phyloP scores from a whole-genome alignment of 2,113 vertebrate genomes.

The Nerophis lumbriciformis region DNA sequence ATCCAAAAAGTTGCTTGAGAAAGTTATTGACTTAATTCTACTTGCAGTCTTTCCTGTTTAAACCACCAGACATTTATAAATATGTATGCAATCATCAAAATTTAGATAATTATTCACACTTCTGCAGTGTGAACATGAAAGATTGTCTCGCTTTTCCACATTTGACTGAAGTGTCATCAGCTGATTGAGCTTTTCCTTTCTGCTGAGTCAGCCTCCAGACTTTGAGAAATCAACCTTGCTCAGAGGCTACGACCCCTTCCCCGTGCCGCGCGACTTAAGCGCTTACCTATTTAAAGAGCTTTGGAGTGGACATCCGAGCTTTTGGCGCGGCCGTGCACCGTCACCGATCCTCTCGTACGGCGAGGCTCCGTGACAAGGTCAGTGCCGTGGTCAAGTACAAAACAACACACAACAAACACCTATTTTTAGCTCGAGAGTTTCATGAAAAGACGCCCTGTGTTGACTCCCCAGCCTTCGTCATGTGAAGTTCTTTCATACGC shows the following conservation, averaged over 20 bases:
- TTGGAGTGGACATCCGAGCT: slow-evolving; percentile 55
- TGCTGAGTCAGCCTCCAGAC: slow-evolving; percentile 52
- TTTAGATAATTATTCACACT: slow-evolving; percentile 1
- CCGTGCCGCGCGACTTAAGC: slow-evolving; percentile 49
- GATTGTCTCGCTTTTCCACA: too few relatives aligned
- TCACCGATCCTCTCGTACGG: slow-evolving; percentile 62
- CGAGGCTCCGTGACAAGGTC: slow-evolving; percentile 56
- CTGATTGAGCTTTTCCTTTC: slow-evolving; percentile 1
- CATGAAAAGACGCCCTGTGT: slow-evolving; percentile 19
- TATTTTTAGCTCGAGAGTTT: neutral
- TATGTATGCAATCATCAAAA: neutral
- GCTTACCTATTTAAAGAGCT: slow-evolving; percentile 77
- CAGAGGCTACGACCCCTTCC: slow-evolving; percentile 32
- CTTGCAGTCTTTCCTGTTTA: too few relatives aligned
- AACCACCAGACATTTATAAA: neutral
- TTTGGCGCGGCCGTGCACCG: slow-evolving; percentile 28
- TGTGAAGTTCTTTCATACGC: slow-evolving; percentile 45
- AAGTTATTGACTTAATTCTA: neutral
- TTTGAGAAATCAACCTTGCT: slow-evolving; percentile 46
- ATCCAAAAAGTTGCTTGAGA: neutral
- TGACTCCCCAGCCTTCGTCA: slow-evolving; percentile 5
- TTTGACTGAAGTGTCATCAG: neutral
- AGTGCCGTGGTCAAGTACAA: slow-evolving; percentile 25
- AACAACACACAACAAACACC: slow-evolving; percentile 8
- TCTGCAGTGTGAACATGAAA: neutral